These are phyloP conservation scores for Thera obeliscata DNA, from an alignment of 2,888 invertebrate species.

Conservation along the genomic window DNA sequence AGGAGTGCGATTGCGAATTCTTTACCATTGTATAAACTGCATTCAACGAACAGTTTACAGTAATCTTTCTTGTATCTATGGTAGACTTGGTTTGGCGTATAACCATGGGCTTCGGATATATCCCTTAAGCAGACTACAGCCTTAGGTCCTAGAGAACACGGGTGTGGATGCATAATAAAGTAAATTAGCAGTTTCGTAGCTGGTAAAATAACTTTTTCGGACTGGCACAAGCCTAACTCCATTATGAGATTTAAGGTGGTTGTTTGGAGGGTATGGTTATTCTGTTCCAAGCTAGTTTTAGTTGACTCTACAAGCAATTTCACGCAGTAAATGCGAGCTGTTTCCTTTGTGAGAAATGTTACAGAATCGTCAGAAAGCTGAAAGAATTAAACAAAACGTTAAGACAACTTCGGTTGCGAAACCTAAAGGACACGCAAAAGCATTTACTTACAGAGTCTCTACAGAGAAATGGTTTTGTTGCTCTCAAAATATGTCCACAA, in stretches of 20 bases:
- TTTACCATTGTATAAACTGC: constrained; percentile 84
- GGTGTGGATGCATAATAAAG: constrained; percentile 86
- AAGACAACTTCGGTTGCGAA: background rate
- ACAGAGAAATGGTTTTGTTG: constrained; percentile 59
- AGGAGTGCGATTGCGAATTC: constrained; percentile 85
- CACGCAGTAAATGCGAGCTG: constrained; percentile 66
- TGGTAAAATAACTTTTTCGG: constrained; percentile 70
- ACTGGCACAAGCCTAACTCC: constrained; percentile 72
- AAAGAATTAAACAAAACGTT: constrained; percentile 36
- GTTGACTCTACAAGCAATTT: constrained; percentile 75
- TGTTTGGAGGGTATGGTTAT: constrained; percentile 81
- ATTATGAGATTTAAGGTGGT: constrained; percentile 81
- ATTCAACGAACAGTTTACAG: constrained; percentile 85
- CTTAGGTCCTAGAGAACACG: constrained; percentile 80
- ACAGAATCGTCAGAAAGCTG: constrained; percentile 55
- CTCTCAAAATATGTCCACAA: constrained; percentile 57
- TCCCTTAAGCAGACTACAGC: constrained; percentile 84
- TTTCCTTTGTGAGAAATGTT: constrained; percentile 61
- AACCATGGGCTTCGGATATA: constrained; percentile 81
- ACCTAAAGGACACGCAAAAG: background rate
- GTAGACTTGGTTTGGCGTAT: constrained; percentile 85
- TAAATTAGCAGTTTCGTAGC: constrained; percentile 83
- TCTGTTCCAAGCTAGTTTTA: constrained; percentile 76
- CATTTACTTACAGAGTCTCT: constrained; percentile 38
- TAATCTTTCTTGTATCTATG: constrained; percentile 86